phyloP scores from a whole-genome alignment of 2,113 vertebrate species.

The Rattus norvegicus region DNA sequence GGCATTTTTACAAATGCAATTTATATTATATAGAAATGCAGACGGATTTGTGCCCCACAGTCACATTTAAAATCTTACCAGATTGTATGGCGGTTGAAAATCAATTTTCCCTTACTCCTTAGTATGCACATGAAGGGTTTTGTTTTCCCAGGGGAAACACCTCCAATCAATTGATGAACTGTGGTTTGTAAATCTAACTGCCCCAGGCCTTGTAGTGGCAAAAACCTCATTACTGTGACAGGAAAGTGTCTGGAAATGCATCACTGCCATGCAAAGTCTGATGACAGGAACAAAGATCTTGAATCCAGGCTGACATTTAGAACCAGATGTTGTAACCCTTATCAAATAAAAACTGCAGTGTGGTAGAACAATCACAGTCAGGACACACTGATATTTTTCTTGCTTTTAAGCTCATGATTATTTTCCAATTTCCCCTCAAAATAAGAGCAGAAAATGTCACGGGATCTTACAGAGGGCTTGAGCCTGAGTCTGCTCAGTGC shows the following conservation, averaged over 20 bases:
- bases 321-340: background rate
- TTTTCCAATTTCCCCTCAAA: constrained; percentile 43
- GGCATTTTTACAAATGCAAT: constrained; percentile 18
- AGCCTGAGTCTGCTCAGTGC: constrained; percentile 5
- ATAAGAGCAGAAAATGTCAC: constrained; percentile 16
- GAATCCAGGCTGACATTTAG: background rate
- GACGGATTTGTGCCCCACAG: constrained; percentile 44
- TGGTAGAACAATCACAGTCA: background rate
- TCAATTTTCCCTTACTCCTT: constrained; percentile 70
- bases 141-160: constrained; percentile 77
- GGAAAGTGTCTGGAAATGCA: constrained; percentile 14
- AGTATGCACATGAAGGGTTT: constrained; percentile 54
- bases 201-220: constrained; percentile 40
- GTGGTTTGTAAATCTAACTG: constrained; percentile 68
- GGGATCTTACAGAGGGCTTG: background rate
- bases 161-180: constrained; percentile 79
- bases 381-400: background rate
- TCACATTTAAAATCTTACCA: constrained; percentile 55
- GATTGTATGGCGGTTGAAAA: constrained; percentile 71
- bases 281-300: background rate
- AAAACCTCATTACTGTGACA: constrained; percentile 65
- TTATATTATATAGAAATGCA: background rate
- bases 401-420: constrained; percentile 2
- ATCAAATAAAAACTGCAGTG: background rate
- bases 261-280: background rate